Conservation (phyloP, 1,140 invertebrate genomes). For the Homarus americanus region DNA sequence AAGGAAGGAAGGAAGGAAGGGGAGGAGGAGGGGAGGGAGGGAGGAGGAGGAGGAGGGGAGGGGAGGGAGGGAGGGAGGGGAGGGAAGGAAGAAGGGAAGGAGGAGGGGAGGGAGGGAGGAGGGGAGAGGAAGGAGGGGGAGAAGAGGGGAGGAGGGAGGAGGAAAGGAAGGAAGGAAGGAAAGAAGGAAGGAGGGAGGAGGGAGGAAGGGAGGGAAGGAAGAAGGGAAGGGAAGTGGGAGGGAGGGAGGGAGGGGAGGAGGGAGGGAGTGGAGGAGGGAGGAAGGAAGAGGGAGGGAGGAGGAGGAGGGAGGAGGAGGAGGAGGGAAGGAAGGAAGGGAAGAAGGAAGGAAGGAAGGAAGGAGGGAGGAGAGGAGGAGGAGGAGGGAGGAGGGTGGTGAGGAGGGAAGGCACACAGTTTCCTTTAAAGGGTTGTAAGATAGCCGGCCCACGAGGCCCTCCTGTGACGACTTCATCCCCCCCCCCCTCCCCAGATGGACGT, state of each 20-base stretch:
- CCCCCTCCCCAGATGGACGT: neutral
- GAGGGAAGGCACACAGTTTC: neutral
- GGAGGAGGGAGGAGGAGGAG: neutral
- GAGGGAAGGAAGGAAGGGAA: neutral
- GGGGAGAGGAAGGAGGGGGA: neutral
- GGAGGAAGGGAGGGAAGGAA: no score
- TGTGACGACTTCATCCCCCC: neutral
- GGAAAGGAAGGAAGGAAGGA: neutral
- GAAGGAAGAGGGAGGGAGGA: neutral
- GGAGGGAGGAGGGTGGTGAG: neutral
- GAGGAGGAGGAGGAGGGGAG: no score
- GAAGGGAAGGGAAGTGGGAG: neutral
- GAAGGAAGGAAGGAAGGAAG: no score
- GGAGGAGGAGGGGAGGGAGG: no score
- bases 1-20: no score
- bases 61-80: no score
- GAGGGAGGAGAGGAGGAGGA: neutral
- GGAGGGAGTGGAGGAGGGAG: neutral
- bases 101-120: no score
- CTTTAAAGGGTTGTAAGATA: neutral
- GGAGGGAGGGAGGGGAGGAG: neutral
- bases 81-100: no score
- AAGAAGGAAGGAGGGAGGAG: neutral
- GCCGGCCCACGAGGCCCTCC: neutral
- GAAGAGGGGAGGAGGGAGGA: neutral